Evolutionary conservation across 2,113 vertebrate species (phyloP).

Genomic region (Nymphicus hollandicus): DNA sequence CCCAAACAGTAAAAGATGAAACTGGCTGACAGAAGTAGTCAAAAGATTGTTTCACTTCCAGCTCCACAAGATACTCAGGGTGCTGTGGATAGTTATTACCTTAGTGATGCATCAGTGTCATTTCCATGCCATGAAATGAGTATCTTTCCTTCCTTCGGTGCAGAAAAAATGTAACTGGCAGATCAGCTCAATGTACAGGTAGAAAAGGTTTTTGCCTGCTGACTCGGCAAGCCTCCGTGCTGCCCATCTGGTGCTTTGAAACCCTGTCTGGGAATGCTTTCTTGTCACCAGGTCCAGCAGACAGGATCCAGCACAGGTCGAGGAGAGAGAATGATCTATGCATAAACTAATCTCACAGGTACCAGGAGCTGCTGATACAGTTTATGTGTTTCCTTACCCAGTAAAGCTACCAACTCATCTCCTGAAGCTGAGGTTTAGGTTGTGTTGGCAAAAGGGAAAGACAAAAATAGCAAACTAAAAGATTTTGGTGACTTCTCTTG

Average conservation of each 20-base stretch:
- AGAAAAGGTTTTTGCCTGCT: neutral
- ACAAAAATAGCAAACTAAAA: neutral
- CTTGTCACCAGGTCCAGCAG: neutral
- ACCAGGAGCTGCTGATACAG: neutral
- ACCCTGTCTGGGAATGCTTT: neutral
- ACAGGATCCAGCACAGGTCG: neutral
- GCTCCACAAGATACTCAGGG: accelerated
- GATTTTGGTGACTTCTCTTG: neutral
- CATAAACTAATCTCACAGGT: neutral
- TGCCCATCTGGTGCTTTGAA: neutral
- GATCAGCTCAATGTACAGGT: neutral
- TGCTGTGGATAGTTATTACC: neutral
- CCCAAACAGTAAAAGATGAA: neutral
- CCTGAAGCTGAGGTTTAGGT: neutral
- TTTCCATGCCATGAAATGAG: neutral
- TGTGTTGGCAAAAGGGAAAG: neutral
- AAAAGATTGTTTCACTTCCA: neutral
- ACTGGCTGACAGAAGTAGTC: neutral
- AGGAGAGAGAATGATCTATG: neutral
- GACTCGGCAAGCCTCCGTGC: neutral
- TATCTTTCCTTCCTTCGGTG: neutral
- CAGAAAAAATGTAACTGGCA: neutral
- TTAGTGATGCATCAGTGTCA: neutral
- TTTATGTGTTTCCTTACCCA: neutral
- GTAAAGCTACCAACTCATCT: neutral